Base-by-base conservation (phyloP, 2,797 vertebrate genomes). In the Loris lydekkerianus region DNA sequence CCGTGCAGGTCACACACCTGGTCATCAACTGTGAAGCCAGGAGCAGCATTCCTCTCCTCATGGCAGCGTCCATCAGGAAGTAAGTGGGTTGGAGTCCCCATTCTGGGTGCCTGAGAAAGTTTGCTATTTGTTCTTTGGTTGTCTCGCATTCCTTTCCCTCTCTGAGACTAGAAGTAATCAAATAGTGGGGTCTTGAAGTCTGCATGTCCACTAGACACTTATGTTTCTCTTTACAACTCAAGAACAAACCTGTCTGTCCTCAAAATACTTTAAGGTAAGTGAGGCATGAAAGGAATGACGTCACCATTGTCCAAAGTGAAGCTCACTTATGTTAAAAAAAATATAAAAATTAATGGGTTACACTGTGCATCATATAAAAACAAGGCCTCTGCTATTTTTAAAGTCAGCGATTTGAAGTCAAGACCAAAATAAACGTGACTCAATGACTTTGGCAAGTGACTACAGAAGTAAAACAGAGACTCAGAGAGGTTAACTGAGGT, bases 351-450 rank as follows among this genome's bases (percentile, higher is more conserved):
- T 56, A 76, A 91, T 15, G 73, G 78, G 65, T 21, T 43, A 58
- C 3, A 88, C 60, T 53, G 27, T 60, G 29, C 29, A 63, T 93
- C 69, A 63, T 72, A 43, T 40, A 95, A 72, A 91, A 91, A 73
- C 11, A 88, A 94, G 69, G 9, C 29, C 15, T 94, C 76, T 25
- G 15, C 37, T 83, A 34, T 89, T 78, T 96, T 83, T 93, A 78
- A 94, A 94, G 7, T 29, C 8, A 49, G 25, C 43, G 29, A 69
- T 92, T 43, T 58, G 43, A 18, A 85, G 56, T 90, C 81, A 82
- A 77, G 56, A 25, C 21, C n/a, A 78, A 82, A 95, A 88, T 82
- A 76, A 87, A 49, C 49, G 29, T 37, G 53, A 84, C 69, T 84
- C 86, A 34, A 53, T 65, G 82, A 82, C 31, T 75, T 89, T 53